Conservation (phyloP, 2,113 vertebrate genomes). For the Pseudorhombus dupliciocellatus region DNA sequence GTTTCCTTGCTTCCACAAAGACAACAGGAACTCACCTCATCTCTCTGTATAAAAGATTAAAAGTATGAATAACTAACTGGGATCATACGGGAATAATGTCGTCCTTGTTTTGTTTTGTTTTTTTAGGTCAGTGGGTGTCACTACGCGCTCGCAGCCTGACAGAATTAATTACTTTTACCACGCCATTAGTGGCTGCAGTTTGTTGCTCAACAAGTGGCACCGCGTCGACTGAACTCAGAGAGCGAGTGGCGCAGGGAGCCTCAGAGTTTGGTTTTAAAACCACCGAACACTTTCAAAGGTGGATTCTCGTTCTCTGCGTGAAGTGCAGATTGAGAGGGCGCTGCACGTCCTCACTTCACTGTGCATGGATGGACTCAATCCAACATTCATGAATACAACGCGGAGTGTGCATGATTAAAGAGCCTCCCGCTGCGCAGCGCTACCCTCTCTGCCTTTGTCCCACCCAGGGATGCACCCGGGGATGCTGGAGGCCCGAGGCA, state of each 20-base stretch:
- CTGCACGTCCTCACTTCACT: not conserved
- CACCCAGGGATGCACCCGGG: slow-evolving; percentile 5
- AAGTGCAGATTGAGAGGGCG: not conserved
- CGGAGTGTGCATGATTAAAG: slow-evolving; percentile 33
- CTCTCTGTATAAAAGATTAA: too few relatives aligned
- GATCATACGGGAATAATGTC: too few relatives aligned
- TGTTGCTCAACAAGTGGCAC: not conserved
- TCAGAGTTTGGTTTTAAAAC: not conserved
- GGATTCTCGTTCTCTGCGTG: not conserved
- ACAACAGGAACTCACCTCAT: too few relatives aligned
- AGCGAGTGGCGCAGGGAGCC: not conserved
- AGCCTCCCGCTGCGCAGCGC: slow-evolving; percentile 16
- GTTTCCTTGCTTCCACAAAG: too few relatives aligned
- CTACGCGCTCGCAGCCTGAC: too few relatives aligned
- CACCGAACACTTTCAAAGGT: not conserved
- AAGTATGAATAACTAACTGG: too few relatives aligned
- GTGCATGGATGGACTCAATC: not conserved
- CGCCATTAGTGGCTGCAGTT: too few relatives aligned
- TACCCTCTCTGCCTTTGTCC: slow-evolving; percentile 3
- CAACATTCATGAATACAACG: slow-evolving; percentile 5
- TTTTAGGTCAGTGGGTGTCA: too few relatives aligned
- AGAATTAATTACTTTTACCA: too few relatives aligned
- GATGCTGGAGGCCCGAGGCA: slow-evolving; percentile 20
- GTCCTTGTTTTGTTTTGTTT: too few relatives aligned
- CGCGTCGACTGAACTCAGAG: not conserved